phyloP scores from a whole-genome alignment of 2,888 invertebrate genomes.

The Calameuta idolon region DNA sequence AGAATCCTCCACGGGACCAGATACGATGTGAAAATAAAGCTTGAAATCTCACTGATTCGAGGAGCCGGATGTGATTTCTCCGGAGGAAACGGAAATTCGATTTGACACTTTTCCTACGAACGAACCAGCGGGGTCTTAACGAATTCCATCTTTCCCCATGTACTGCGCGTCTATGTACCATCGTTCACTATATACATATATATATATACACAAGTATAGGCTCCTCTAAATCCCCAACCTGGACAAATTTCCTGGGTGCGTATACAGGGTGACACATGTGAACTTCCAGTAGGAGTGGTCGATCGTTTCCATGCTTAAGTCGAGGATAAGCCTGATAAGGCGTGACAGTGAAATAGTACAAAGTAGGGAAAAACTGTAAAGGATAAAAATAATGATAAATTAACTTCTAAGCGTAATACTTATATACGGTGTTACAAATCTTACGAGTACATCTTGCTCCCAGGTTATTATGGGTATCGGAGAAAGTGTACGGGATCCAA shows the following conservation, averaged over 20 bases:
- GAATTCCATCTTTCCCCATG: constrained; percentile 32
- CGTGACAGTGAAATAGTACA: not conserved
- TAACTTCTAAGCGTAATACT: not conserved
- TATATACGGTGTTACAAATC: not conserved
- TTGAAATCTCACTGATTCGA: constrained; percentile 34
- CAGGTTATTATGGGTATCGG: not conserved
- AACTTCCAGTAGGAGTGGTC: not conserved
- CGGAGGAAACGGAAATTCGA: constrained; percentile 45
- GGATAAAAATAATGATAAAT: not conserved
- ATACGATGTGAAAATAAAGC: constrained; percentile 12
- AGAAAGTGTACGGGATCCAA: not conserved
- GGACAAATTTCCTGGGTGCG: not conserved
- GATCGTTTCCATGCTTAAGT: not conserved
- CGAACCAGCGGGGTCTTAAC: constrained; percentile 33
- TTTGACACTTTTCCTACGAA: constrained; percentile 40
- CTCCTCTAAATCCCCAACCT: not conserved
- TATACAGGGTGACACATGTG: not conserved
- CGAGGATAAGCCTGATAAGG: not conserved
- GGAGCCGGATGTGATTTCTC: constrained; percentile 40
- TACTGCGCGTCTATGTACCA: not conserved
- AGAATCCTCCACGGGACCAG: constrained; percentile 15
- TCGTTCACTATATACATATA: not conserved
- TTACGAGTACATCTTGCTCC: not conserved
- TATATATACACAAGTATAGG: not conserved
- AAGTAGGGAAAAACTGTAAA: not conserved